A percentile compares a stretch with the other conserved stretches of the same genome.
Conservation (phyloP, 2,888 invertebrate genomes). For the Tetheella fluctuosa region DNA sequence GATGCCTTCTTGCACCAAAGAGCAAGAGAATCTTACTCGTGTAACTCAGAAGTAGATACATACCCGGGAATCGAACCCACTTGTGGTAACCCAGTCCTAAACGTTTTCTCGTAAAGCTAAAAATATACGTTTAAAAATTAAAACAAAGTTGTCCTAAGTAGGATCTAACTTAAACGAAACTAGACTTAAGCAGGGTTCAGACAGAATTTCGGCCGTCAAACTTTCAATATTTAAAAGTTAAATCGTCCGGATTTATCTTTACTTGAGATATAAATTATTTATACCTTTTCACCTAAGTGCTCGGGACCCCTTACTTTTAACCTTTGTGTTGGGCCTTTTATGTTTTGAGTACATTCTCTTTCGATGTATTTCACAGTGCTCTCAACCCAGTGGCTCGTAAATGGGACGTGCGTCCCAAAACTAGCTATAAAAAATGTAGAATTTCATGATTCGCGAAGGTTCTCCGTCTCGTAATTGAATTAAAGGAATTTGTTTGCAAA, state of each 20-base stretch:
- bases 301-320: conserved; percentile 1
- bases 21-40: too few species aligned
- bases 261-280: conserved; percentile 27
- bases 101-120: conserved; percentile 7
- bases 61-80: background rate
- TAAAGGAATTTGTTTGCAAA: too few species aligned
- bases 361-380: background rate
- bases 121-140: conserved; percentile 5
- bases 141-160: background rate
- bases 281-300: conserved; percentile 21
- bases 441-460: too few species aligned
- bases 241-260: conserved; percentile 24
- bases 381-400: background rate
- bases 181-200: conserved; percentile 27
- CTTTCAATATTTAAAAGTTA: conserved; percentile 30
- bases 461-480: too few species aligned
- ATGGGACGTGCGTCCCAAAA: too few species aligned
- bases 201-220: conserved; percentile 31
- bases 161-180: conserved; percentile 21
- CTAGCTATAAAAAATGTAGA: too few species aligned
- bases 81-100: background rate
- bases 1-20: too few species aligned
- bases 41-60: too few species aligned
- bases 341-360: background rate
- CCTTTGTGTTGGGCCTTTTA: conserved; percentile 5